Evolutionary conservation across 1,140 invertebrate genomes (phyloP).

Genomic region (Penaeus chinensis): DNA sequence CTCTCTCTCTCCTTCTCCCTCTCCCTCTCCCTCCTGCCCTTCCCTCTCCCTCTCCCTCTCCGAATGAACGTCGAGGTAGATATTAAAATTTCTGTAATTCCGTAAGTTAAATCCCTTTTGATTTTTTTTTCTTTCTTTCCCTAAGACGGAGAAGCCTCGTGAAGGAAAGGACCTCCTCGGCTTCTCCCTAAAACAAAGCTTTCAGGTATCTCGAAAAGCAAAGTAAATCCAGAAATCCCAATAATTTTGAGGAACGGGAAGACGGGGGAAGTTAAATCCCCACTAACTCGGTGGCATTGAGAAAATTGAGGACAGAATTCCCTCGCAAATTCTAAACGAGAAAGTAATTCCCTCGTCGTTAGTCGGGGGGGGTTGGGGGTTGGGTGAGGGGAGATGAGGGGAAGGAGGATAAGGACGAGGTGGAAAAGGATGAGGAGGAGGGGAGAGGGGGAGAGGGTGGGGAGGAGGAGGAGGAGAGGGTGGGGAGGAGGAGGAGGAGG

Average conservation of each 20-base stretch:
- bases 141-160: too few relatives aligned
- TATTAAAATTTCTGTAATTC: too few relatives aligned
- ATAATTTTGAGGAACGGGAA: constrained; percentile 38
- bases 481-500: too few relatives aligned
- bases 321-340: constrained; percentile 12
- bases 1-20: neutral
- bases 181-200: too few relatives aligned
- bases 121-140: too few relatives aligned
- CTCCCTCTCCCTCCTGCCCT: neutral
- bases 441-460: too few relatives aligned
- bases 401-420: neutral
- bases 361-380: neutral
- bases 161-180: neutral
- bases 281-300: constrained; percentile 32
- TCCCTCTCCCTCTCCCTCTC: neutral
- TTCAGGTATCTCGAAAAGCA: neutral
- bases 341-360: constrained; percentile 27
- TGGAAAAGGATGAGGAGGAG: too few relatives aligned
- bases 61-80: too few relatives aligned
- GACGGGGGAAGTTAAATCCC: constrained; percentile 19
- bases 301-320: constrained; percentile 16
- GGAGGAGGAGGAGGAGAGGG: too few relatives aligned
- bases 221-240: constrained; percentile 3
- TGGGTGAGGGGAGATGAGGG: too few relatives aligned
- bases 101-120: too few relatives aligned